Evolutionary conservation across 2,888 invertebrate species (phyloP), one percentile per base, ranked within the genome.

Genomic region (Steinernema hermaphroditum): DNA sequence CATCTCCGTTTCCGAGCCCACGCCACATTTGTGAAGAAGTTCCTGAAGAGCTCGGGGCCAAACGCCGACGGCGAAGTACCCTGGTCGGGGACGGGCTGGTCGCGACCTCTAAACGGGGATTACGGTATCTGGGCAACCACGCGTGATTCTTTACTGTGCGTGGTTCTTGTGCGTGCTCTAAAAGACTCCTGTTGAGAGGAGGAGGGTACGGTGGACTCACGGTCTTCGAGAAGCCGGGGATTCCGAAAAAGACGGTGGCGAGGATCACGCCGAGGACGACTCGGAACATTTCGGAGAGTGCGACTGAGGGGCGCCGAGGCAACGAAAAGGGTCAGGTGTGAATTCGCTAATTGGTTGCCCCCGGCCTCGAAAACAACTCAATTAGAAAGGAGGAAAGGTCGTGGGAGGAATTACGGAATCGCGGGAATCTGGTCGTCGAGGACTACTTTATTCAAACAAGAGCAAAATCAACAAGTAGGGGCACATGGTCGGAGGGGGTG

Each of bases 401-500:
- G 54, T 54, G 54, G 27, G 54, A 54, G 19, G n/a, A n/a, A n/a
- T n/a, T 4, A 8, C 27, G 46, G 46, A 19, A 46, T n/a, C 16
- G 16, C 8, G 6, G 46, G 46, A 46, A 46, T 46, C 46, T 46
- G n/a, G 19, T 46, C 9, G 46, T 4, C 6, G 19, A 46, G 12
- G 37, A 12, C 12, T n/a, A 37, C 16, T 46, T 46, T 46, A 62
- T 71, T 71, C 72, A 75, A 24, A 44, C 29, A 1, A 72, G 22
- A 19, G 34, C 37, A 70, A 74, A 74, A 22, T 72, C 72, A 46
- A 73, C 75, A n/a, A 76, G 16, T 6, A 75, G 68, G n/a, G 77
- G 76, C 34, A 81, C 68, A 44, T 78, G 78, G 49, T 78, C 78
- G 14, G 74, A 78, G 6, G 81, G 81, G n/a, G 62, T 50, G 14